Base-by-base conservation (phyloP, 1,140 invertebrate genomes). In the Dinothrombium tinctorium region DNA sequence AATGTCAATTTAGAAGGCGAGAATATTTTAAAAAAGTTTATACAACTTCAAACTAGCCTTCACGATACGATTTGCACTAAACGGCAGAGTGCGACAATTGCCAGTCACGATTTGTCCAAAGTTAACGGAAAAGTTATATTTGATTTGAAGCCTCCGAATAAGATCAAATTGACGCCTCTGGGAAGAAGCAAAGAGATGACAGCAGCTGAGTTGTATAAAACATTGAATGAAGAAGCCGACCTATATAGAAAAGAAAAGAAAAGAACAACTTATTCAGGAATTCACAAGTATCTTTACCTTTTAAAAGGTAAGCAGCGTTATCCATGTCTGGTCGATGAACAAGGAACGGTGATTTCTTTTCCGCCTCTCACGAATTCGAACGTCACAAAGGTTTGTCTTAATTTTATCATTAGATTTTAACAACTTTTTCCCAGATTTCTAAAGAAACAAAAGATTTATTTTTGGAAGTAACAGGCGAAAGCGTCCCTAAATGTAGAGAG, bases 311-410 rank as follows among this genome's bases (percentile, higher is more conserved):
- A 77, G 54, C 53, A 62, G 5, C 48, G 67, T 11, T 81, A 72
- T 55, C 72, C 76, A 0, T 52, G 82, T 21, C 21, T 45, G 20
- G 43, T 70, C 39, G 72, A 76, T 56, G 53, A 58, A 8, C 58
- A 58, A 15, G 61, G 63, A 3, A 62, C 60, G 42, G 72, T 77
- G 1, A 71, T 83, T 46, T 80, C 76, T 17, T 74, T 83, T 53
- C 77, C 78, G 37, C 78, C 78, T 1, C 74, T 83, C 33, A 80
- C 76, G 12, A 82, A 82, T 56, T 69, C 72, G 49, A 74, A 80
- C 32, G 59, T 68, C 46, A 73, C 76, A 3, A 81, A 80, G 61
- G 72, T 33, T 28, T 44, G 33, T 33, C 46, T 40, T 46, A 33
- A 14, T 20, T 11, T 12, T 25, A 4, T 37, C 37, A 33, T 42